These are phyloP conservation scores for Callyntrura guangdongensis DNA, from an alignment of 2,888 invertebrate species.

Conservation along the genomic window DNA sequence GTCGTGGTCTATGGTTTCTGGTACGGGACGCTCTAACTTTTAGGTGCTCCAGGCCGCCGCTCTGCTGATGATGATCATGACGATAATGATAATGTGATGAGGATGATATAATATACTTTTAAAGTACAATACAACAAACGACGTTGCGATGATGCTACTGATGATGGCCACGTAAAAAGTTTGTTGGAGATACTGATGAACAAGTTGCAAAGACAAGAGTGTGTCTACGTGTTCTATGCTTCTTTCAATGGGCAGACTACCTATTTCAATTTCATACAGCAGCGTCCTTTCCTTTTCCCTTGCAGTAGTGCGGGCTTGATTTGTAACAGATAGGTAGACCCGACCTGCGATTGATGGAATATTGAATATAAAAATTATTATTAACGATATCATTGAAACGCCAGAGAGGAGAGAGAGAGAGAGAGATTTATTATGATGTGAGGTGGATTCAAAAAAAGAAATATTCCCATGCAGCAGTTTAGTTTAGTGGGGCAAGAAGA, in stretches of 20 bases:
- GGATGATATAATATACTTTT: neutral
- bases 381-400: neutral
- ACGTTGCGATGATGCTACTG: neutral
- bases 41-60: neutral
- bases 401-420: neutral
- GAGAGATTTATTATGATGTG: slow-evolving; percentile 5
- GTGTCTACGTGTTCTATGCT: too few species aligned
- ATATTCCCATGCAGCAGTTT: neutral
- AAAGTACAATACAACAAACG: neutral
- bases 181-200: neutral
- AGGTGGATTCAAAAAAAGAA: slow-evolving; percentile 10
- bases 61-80: neutral
- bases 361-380: neutral
- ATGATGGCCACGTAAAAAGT: neutral
- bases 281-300: too few species aligned
- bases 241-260: too few species aligned
- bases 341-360: neutral
- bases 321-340: slow-evolving; percentile 3
- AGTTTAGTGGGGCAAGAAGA: neutral
- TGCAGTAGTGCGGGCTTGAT: too few species aligned
- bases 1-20: slow-evolving; percentile 10
- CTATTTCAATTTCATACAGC: too few species aligned
- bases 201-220: too few species aligned
- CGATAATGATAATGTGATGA: neutral
- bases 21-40: too few species aligned